phyloP scores from a whole-genome alignment of 1,140 invertebrate species.

The Papilio polyxenes region DNA sequence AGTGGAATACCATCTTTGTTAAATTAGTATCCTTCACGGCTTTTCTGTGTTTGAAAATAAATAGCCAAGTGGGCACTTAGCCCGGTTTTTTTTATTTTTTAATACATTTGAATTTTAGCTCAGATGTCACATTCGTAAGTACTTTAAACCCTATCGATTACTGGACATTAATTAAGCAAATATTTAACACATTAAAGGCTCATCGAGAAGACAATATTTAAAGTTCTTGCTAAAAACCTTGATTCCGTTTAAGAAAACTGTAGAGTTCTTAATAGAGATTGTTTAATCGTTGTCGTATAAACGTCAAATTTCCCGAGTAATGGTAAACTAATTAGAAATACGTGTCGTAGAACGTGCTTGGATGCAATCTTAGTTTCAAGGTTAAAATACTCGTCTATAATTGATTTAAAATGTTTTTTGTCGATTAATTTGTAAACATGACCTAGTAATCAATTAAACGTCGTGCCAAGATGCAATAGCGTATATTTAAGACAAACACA shows the following conservation, averaged over 20 bases:
- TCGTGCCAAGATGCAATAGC: not conserved
- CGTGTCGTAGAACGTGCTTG: not conserved
- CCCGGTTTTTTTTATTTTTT: no score
- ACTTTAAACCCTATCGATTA: not conserved
- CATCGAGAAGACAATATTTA: not conserved
- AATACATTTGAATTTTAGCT: no score
- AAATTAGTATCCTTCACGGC: no score
- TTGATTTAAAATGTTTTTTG: not conserved
- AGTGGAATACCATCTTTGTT: no score
- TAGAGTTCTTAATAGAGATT: not conserved
- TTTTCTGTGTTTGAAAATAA: no score
- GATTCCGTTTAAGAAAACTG: not conserved
- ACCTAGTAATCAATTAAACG: not conserved
- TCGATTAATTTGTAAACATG: not conserved
- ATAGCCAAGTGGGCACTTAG: no score
- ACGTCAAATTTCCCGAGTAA: not conserved
- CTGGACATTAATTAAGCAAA: not conserved
- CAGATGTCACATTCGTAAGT: no score
- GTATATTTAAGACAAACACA: not conserved
- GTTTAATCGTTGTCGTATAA: not conserved
- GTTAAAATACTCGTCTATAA: not conserved
- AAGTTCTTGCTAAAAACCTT: not conserved
- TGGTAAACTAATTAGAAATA: conserved; percentile 7
- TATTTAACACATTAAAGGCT: not conserved
- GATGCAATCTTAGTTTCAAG: conserved; percentile 2